Conservation (phyloP, 2,888 invertebrate species). For the Melanophora roralis region DNA sequence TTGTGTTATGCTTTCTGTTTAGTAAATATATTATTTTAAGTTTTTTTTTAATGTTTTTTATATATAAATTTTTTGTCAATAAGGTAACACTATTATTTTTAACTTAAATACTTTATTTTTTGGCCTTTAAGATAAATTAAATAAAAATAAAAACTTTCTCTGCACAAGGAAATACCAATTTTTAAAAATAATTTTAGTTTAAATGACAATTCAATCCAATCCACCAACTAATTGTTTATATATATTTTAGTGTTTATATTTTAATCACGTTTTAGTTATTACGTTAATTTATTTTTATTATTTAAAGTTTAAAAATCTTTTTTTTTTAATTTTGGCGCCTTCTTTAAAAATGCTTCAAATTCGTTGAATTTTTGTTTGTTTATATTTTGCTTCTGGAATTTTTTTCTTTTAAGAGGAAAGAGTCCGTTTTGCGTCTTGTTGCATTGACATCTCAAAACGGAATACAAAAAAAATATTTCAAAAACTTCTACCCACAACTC, state of each 20-base stretch:
- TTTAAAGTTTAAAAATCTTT: neutral
- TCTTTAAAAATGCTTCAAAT: conserved; percentile 32
- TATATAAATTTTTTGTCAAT: too few species aligned
- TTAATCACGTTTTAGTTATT: neutral
- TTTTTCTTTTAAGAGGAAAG: neutral
- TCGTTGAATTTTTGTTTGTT: neutral
- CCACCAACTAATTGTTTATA: too few species aligned
- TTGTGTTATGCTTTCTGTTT: neutral
- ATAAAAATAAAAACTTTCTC: too few species aligned
- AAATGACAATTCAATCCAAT: too few species aligned
- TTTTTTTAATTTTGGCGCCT: conserved; percentile 41
- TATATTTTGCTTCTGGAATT: too few species aligned
- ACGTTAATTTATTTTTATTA: neutral
- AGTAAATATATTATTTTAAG: neutral
- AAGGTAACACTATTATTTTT: too few species aligned
- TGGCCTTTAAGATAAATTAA: too few species aligned
- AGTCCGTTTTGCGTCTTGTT: conserved; percentile 74
- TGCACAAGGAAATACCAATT: too few species aligned
- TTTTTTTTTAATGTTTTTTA: too few species aligned
- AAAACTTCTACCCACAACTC: conserved; percentile 70
- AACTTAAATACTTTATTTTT: too few species aligned
- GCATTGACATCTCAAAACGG: conserved; percentile 76
- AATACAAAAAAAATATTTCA: conserved; percentile 71
- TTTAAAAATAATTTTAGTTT: too few species aligned
- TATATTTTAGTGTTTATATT: neutral